Evolutionary conservation across 1,140 invertebrate species (phyloP).

Genomic region (Drosophila asahinai): DNA sequence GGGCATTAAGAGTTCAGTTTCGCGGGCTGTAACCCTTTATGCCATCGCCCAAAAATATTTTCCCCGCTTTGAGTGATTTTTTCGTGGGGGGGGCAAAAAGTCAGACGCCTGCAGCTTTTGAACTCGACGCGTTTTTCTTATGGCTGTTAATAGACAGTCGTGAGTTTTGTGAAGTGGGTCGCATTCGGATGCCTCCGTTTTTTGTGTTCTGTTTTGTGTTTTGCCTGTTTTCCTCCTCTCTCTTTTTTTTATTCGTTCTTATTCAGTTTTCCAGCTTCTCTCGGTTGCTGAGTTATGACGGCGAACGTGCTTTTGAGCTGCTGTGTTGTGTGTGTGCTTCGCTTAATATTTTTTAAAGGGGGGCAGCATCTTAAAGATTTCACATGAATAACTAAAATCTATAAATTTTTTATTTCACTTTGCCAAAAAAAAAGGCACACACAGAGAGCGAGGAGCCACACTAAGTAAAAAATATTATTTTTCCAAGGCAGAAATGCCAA

Average conservation of each 20-base stretch:
- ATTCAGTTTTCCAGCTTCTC: constrained; percentile 41
- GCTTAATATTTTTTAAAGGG: constrained; percentile 59
- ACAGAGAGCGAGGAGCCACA: not conserved
- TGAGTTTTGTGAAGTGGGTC: constrained; percentile 75
- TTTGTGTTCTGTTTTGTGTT: constrained; percentile 36
- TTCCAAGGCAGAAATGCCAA: constrained; percentile 65
- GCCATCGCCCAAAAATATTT: constrained; percentile 7
- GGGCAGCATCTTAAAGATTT: constrained; percentile 75
- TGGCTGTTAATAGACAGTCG: constrained; percentile 75
- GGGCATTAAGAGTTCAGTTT: constrained; percentile 39
- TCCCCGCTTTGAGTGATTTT: constrained; percentile 47
- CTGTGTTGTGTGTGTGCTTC: constrained; percentile 37
- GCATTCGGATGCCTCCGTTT: constrained; percentile 30
- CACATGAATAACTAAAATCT: constrained; percentile 83
- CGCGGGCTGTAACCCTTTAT: constrained; percentile 6
- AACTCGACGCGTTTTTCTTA: constrained; percentile 53
- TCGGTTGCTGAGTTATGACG: constrained; percentile 70
- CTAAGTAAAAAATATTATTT: constrained; percentile 68
- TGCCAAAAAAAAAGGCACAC: constrained; percentile 40
- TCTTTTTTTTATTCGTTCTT: constrained; percentile 8
- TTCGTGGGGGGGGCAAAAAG: constrained; percentile 12
- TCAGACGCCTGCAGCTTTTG: constrained; percentile 60
- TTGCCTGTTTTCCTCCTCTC: not conserved
- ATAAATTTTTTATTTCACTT: constrained; percentile 83
- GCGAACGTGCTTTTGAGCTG: constrained; percentile 67